Conservation (phyloP, 2,888 invertebrate species). For the Cephus rjabovi region DNA sequence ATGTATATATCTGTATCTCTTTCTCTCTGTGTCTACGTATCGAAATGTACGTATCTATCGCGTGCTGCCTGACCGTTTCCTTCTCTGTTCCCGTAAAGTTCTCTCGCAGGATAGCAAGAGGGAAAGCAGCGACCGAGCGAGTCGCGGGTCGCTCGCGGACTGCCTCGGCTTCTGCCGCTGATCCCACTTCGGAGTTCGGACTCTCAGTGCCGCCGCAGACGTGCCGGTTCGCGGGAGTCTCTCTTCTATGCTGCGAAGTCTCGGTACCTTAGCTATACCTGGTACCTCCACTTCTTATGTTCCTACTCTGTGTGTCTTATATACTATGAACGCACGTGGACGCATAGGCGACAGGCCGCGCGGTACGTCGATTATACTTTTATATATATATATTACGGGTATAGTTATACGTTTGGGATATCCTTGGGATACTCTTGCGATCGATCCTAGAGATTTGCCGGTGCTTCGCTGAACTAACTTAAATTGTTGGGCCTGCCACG, state of each 20-base stretch:
- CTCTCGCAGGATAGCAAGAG: conserved; percentile 8
- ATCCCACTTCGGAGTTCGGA: conserved; percentile 24
- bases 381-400: neutral
- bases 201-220: neutral
- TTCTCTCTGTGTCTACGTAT: neutral
- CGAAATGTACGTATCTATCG: neutral
- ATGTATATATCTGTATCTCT: neutral
- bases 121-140: conserved; percentile 44
- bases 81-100: neutral
- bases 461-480: neutral
- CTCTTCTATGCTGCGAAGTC: neutral
- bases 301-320: neutral
- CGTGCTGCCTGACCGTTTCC: neutral
- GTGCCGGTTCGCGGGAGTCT: neutral
- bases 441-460: neutral
- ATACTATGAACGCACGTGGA: neutral
- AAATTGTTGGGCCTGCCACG: neutral
- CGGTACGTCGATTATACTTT: neutral
- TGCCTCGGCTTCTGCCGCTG: conserved; percentile 37
- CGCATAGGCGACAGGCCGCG: neutral
- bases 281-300: neutral
- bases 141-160: conserved; percentile 55
- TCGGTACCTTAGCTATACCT: neutral
- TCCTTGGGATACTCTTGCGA: neutral
- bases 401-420: no score